A percentile compares a stretch with the other conserved stretches of the same genome.
phyloP scores from a whole-genome alignment of 2,113 vertebrate genomes.

The Tichodroma muraria region DNA sequence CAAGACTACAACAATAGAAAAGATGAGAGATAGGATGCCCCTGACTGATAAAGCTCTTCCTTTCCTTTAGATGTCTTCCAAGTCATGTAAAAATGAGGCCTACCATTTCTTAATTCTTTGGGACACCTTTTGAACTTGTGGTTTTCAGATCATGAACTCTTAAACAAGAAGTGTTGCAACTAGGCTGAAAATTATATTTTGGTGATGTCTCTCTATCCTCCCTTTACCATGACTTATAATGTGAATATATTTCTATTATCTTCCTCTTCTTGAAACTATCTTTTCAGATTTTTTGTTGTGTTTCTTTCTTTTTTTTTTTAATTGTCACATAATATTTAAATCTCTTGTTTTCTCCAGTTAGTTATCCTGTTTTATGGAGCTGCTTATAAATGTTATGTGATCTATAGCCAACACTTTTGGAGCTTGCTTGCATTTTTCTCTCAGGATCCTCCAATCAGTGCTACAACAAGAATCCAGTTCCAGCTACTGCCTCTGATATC shows the following conservation, averaged over 20 bases:
- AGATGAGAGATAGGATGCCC: constrained; percentile 26
- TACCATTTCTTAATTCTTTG: neutral
- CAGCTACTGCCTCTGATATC: neutral
- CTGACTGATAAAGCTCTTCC: constrained; percentile 23
- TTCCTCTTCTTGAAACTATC: neutral
- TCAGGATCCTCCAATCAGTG: neutral
- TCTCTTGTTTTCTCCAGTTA: neutral
- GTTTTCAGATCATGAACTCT: neutral
- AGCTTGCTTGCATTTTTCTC: neutral
- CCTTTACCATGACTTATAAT: neutral
- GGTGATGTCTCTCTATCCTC: neutral
- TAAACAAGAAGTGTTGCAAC: neutral
- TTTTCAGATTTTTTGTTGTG: neutral
- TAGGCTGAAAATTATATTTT: neutral
- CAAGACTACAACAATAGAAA: constrained; percentile 43
- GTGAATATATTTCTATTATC: neutral
- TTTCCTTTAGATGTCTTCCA: neutral
- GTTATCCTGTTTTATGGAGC: neutral
- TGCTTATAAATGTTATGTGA: neutral
- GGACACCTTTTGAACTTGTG: neutral
- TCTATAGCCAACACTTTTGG: neutral
- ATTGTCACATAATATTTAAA: neutral
- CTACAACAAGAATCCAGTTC: neutral
- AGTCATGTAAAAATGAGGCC: neutral
- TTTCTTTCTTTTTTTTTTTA: too few relatives aligned